Evolutionary conservation across 2,113 vertebrate species (phyloP), one percentile per base, ranked within the genome.

Genomic region (Seriola dumerili): DNA sequence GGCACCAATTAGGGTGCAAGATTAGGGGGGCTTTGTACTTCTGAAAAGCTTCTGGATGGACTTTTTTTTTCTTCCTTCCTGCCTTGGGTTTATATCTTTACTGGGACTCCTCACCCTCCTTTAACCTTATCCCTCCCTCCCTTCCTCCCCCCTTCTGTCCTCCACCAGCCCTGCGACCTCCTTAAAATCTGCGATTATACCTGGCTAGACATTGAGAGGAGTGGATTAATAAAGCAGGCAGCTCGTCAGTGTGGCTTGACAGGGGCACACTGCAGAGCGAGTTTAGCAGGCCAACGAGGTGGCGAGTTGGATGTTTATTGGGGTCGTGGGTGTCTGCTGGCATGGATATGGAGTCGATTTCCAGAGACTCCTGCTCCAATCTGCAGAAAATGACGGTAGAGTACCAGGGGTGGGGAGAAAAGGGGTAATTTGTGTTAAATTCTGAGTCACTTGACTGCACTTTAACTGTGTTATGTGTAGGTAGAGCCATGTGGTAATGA

Each of bases 1-100:
- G 84, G 76, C 84, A 88, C 79, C 87, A 92, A 91, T 93, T 91
- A 94, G 86, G 58, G 76, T 77, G 50, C 61, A 3, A 87, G 93
- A 94, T 95, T 95, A 94, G 82, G 90, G 58, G 69, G 78, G 86
- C 84, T 93, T 90, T 93, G 85, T 88, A 83, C 86, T 89, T 90
- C 75, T 83, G 66, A 92, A 89, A 87, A 88, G 86, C 85, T 88
- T 85, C 86, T 90, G 76, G 77, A 91, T 40, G 42, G 72, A 63
- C 81, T 83, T 38, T 81, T 84, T 32, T 46, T 59, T 44, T 44
- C 59, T 83, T 86, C 58, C 72, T 87, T 87, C 84, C 88, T 86
- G 69, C 17, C 34, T 73, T 48, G 25, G 76, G 62, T 87, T 89
- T 84, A 82, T 85, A 83, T 87, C 80, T 88, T 83, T 36, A 81